Conservation (phyloP, 2,113 vertebrate genomes). For the Montifringilla adamsi region DNA sequence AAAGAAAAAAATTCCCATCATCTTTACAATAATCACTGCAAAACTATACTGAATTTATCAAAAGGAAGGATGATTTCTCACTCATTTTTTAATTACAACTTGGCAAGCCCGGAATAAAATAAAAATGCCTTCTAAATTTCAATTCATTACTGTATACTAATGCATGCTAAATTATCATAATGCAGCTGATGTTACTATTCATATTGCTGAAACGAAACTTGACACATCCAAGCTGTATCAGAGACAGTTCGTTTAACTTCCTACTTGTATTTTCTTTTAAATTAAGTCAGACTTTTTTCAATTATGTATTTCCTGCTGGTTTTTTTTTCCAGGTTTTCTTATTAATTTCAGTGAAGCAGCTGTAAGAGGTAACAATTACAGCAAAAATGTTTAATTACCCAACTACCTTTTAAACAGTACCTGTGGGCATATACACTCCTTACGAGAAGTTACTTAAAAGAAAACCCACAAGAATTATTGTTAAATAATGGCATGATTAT, state of each 20-base stretch:
- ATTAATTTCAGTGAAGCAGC: constrained; percentile 4
- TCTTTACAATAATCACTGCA: not conserved
- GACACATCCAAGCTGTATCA: not conserved
- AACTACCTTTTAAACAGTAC: constrained; percentile 46
- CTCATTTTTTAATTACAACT: not conserved
- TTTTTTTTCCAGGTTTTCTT: not conserved
- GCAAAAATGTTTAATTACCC: constrained; percentile 45
- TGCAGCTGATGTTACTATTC: not conserved
- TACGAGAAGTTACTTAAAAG: constrained; percentile 45
- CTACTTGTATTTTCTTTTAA: not conserved
- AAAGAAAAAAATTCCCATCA: not conserved
- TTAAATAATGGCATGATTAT: constrained; percentile 48
- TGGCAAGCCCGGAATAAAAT: not conserved
- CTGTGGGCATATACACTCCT: constrained; percentile 35
- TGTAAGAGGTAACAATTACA: constrained; percentile 45
- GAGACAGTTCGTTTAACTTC: not conserved
- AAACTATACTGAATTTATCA: not conserved
- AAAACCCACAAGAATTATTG: constrained; percentile 59
- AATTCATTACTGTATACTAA: not conserved
- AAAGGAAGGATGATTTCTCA: not conserved
- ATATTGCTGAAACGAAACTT: not conserved
- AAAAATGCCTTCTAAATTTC: not conserved
- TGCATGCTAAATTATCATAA: not conserved
- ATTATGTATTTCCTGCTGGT: not conserved
- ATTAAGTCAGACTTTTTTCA: not conserved